Evolutionary conservation across 2,113 vertebrate species (phyloP), one percentile per base, ranked within the genome.

Genomic region (Rhea americana): DNA sequence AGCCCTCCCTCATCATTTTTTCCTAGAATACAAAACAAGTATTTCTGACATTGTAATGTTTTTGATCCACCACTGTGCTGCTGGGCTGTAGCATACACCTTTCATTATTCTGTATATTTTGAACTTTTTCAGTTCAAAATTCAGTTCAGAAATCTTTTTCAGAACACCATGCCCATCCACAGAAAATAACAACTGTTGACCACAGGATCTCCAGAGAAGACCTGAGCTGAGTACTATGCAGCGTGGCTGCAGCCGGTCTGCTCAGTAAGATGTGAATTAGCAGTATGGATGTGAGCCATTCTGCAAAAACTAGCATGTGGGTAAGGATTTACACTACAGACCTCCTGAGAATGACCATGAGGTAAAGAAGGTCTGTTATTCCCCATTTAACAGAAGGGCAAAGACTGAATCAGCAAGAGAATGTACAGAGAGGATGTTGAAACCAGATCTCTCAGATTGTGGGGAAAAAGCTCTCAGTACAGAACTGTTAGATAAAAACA

Each of bases 361-460:
- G 24, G 11, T 41, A 30, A 71, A 89, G 43, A 19, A 80, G 5
- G 20, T 78, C 45, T 81, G 55, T 72, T 61, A 32, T 51, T 93
- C 32, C 21, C 8, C 32, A 1, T 87, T 86, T 87, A 61, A 82
- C 43, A 82, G 77, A 82, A 72, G 7, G 3, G 35, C 77, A 16
- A 37, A 55, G 24, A 24, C 68, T 55, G 61, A 88, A 43, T 50
- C 9, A 78, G 35, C 20, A 30, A 58, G 72, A 74, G 24, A 80
- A 66, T 12, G 4, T 67, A 26, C 37, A 65, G 1, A 0, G 51
- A 47, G n/a, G 0, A 0, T 63, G 30, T 50, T 56, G 25, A 85
- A 91, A 62, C 16, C 68, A 66, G 7, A 61, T 82, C 48, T 82
- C 48, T 13, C 24, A 43, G 21, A 25, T 68, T 45, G 62, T 1